Conservation (phyloP, 1,140 invertebrate genomes). For the Pomacea maculata region DNA sequence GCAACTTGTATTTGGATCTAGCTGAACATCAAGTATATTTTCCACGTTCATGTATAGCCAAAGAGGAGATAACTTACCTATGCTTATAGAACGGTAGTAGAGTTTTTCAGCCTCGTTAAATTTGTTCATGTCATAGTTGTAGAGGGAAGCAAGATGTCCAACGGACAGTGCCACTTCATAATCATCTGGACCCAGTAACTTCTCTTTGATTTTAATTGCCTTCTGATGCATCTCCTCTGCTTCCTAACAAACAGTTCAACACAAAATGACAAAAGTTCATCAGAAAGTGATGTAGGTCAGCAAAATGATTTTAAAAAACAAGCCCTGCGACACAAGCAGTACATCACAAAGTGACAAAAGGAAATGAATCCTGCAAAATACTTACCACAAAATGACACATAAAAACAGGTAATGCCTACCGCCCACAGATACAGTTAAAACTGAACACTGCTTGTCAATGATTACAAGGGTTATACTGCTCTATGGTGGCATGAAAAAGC, state of each 20-base stretch:
- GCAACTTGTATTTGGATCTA: no score
- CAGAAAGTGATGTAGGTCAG: neutral
- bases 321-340: no score
- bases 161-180: constrained; percentile 92
- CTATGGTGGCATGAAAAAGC: no score
- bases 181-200: constrained; percentile 83
- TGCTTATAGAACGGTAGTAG: constrained; percentile 85
- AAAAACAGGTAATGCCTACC: no score
- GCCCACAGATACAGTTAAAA: no score
- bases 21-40: no score
- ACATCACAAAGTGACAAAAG: no score
- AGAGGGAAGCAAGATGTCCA: constrained; percentile 90
- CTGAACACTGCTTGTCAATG: no score
- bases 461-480: no score
- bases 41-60: neutral
- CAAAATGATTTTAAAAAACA: neutral
- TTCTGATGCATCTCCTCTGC: constrained; percentile 90
- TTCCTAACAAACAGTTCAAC: constrained; percentile 68
- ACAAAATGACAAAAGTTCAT: neutral
- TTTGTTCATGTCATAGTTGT: constrained; percentile 92
- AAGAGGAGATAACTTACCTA: constrained; percentile 71
- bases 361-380: no score
- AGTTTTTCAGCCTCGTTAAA: constrained; percentile 85
- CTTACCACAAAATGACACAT: no score
- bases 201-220: constrained; percentile 90